Percentiles rank a stretch among this genome's conserved stretches.
Evolutionary conservation across 2,797 vertebrate genomes (phyloP).

Genomic region (Sebastes elongatus): DNA sequence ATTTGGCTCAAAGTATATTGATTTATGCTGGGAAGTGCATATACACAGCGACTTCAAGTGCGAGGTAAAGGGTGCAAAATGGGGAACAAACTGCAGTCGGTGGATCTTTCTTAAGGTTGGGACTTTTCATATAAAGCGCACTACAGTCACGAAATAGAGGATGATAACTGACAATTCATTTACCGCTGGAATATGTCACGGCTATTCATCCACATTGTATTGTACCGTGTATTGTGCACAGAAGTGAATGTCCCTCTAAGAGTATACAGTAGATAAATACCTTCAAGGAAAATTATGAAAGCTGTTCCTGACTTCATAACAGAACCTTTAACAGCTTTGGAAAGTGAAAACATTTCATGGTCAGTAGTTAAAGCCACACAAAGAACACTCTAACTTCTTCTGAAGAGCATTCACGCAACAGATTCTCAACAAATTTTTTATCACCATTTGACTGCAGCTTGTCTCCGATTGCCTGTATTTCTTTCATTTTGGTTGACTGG

Average conservation of each 20-base stretch:
- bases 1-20: slow-evolving; percentile 76
- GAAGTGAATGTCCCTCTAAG: not conserved
- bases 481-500: slow-evolving; percentile 44
- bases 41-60: slow-evolving; percentile 24
- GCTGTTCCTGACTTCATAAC: slow-evolving; percentile 3
- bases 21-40: slow-evolving; percentile 56
- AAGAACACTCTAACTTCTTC: not conserved
- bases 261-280: slow-evolving; percentile 18
- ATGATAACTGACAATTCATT: slow-evolving; percentile 16
- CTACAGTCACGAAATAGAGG: not conserved
- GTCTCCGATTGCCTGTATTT: slow-evolving; percentile 21
- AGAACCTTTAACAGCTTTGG: slow-evolving; percentile 29
- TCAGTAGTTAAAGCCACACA: slow-evolving; percentile 4
- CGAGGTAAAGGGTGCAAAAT: slow-evolving; percentile 30
- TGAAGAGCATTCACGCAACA: slow-evolving; percentile 23
- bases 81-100: slow-evolving; percentile 26
- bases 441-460: slow-evolving; percentile 20
- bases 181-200: not conserved
- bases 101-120: not conserved
- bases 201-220: not conserved
- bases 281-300: slow-evolving; percentile 33
- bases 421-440: slow-evolving; percentile 17
- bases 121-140: slow-evolving; percentile 21
- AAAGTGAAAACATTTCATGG: slow-evolving; percentile 49
- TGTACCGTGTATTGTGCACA: not conserved